Base-by-base conservation (phyloP, 2,888 invertebrate genomes). In the Amblyjoppa fuscipennis region DNA sequence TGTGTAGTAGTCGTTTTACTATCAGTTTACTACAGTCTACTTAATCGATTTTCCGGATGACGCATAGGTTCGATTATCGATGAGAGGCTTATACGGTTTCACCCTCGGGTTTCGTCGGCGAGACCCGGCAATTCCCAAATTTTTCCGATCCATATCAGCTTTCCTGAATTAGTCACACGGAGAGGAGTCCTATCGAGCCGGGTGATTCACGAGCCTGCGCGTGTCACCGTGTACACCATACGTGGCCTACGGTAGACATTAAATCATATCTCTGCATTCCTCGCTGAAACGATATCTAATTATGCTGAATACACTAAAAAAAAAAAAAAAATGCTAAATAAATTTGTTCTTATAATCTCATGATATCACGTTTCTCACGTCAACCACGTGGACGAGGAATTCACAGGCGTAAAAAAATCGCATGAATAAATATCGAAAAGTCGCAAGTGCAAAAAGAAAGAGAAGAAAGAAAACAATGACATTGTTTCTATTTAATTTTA, bases 91-190 rank as follows among this genome's bases (percentile, higher is more conserved):
- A 66, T 77, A 68, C 25, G 68, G 61, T 81, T 74, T 81, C 81
- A 69, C 77, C 77, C 61, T 81, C 34, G 68, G 20, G 20, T 34
- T 71, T 70, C 45, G 56, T 53, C 49, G 64, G n/a, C 61, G 61
- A 69, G 53, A 69, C 81, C 73, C 66, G 59, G 13, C 34, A 77
- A 81, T 81, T 77, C 53, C 77, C 34, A 28, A n/a, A 66, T 74
- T 74, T 70, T 71, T 69, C 28, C 66, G n/a, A 66, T 70, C 25
- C 45, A 34, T 75, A 80, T 84, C 71, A 34, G 28, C 66, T 84
- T 84, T 73, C 84, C 6, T 20, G 45, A 77, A 84, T 84, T 84
- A 84, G 84, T 84, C 84, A 84, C 66, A 7, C 59, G 41, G 73
- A 56, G 45, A 56, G 45, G 6, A 68, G 31, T 51, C 75, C 38